phyloP scores from a whole-genome alignment of 2,797 vertebrate species.

The Nyctalus aviator region DNA sequence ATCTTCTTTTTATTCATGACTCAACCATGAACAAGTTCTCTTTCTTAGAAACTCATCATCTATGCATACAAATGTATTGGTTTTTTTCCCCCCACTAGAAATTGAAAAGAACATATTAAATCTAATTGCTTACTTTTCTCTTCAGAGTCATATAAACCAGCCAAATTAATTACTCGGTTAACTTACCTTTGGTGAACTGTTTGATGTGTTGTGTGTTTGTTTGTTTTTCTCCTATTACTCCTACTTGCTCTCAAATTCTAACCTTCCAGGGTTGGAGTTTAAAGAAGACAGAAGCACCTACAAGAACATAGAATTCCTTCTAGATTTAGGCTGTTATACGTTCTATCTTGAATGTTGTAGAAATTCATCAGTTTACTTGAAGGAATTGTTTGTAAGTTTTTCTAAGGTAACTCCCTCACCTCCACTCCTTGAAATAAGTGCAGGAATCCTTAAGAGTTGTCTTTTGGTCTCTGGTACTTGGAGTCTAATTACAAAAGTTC shows the following conservation, averaged over 20 bases:
- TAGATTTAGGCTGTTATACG: not conserved
- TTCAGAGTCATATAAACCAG: slow-evolving; percentile 34
- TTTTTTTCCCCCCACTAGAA: not conserved
- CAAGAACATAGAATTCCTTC: not conserved
- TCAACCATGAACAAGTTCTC: not conserved
- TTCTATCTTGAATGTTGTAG: not conserved
- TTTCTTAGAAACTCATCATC: not conserved
- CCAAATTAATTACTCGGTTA: slow-evolving; percentile 1
- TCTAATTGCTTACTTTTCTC: slow-evolving; percentile 51
- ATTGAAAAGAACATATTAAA: slow-evolving; percentile 45
- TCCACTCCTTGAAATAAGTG: not conserved
- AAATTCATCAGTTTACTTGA: not conserved
- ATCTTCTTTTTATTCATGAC: not conserved
- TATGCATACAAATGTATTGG: not conserved
- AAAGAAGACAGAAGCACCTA: not conserved
- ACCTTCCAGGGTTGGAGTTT: not conserved
- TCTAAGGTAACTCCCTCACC: not conserved
- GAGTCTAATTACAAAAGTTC: not conserved
- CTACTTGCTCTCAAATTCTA: not conserved
- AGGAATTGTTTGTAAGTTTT: not conserved
- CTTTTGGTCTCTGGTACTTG: not conserved
- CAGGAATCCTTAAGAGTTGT: not conserved
- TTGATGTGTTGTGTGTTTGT: not conserved
- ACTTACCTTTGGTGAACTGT: not conserved
- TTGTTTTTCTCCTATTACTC: not conserved